Evolutionary conservation across 2,113 vertebrate species (phyloP).

Genomic region (Siniperca chuatsi): DNA sequence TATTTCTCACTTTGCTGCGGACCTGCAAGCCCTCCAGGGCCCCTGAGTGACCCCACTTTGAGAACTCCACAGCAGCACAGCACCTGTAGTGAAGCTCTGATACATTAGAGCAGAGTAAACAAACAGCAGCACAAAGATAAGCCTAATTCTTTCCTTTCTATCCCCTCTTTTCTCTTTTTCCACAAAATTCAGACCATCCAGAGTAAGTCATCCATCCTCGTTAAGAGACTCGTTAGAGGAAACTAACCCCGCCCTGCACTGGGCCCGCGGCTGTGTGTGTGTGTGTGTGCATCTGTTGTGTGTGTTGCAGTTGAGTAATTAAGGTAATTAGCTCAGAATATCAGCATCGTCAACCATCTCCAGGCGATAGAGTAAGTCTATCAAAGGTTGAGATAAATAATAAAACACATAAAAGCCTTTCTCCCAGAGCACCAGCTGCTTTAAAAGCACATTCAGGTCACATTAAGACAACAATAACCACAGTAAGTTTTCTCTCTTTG

Average conservation of each 20-base stretch:
- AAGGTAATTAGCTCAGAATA: constrained; percentile 69
- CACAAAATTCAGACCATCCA: neutral
- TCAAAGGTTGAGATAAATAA: constrained; percentile 71
- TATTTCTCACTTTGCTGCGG: neutral
- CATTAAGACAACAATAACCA: constrained; percentile 6
- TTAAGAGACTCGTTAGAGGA: constrained; percentile 47
- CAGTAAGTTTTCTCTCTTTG: neutral
- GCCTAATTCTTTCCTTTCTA: neutral
- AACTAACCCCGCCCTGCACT: constrained; percentile 20
- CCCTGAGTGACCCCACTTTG: neutral
- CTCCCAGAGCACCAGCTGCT: constrained; percentile 12
- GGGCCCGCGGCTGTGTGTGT: neutral
- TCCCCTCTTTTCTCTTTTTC: neutral
- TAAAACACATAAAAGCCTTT: constrained; percentile 45
- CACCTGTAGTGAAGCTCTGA: neutral
- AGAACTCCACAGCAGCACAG: neutral
- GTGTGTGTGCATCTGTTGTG: constrained; percentile 1
- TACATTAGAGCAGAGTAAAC: neutral
- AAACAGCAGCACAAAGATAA: neutral
- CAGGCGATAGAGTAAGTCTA: constrained; percentile 32
- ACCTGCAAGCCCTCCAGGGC: neutral
- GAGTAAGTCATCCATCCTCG: constrained; percentile 51
- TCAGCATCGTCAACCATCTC: constrained; percentile 56
- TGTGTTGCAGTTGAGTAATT: constrained; percentile 48
- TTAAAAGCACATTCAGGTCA: constrained; percentile 25